Evolutionary conservation across 2,113 vertebrate genomes (phyloP).

Genomic region (Hippoglossus stenolepis): DNA sequence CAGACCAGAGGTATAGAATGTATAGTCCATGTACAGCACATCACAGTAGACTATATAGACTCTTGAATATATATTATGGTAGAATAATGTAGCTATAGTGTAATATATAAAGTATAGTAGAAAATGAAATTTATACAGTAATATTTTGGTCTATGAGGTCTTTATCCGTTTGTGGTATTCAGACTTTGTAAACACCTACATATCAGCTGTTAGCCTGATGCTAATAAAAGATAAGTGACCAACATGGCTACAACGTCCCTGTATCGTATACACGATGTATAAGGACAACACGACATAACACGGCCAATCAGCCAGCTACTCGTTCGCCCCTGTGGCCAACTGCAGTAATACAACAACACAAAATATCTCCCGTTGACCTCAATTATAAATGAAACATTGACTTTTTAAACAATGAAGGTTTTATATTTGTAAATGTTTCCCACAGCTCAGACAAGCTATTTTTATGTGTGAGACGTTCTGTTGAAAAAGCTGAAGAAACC

Average conservation of each 20-base stretch:
- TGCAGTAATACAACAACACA: not conserved
- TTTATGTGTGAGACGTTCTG: not conserved
- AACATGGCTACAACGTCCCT: not conserved
- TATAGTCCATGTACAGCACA: slow-evolving; percentile 54
- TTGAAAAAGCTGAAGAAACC: not conserved
- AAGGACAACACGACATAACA: not conserved
- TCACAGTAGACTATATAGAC: slow-evolving; percentile 53
- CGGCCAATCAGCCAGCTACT: not conserved
- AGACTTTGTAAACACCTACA: slow-evolving; percentile 36
- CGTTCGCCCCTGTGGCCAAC: not conserved
- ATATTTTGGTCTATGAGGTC: slow-evolving; percentile 49
- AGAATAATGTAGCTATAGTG: slow-evolving; percentile 67
- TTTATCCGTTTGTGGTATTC: slow-evolving; percentile 48
- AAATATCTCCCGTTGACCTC: no score
- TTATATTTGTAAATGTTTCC: slow-evolving; percentile 6
- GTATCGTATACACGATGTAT: not conserved
- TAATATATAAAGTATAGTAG: slow-evolving; percentile 51
- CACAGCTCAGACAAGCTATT: not conserved
- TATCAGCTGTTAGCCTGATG: slow-evolving; percentile 2
- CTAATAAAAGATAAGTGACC: not conserved
- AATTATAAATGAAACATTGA: not conserved
- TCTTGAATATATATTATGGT: slow-evolving; percentile 63
- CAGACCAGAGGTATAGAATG: slow-evolving; percentile 28
- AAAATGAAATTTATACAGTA: slow-evolving; percentile 38
- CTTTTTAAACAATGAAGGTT: not conserved